A percentile compares a stretch with the other conserved stretches of the same genome.
Conservation (phyloP, 64 coral and sea anemone species). For the Stichodactyla mertensii region DNA sequence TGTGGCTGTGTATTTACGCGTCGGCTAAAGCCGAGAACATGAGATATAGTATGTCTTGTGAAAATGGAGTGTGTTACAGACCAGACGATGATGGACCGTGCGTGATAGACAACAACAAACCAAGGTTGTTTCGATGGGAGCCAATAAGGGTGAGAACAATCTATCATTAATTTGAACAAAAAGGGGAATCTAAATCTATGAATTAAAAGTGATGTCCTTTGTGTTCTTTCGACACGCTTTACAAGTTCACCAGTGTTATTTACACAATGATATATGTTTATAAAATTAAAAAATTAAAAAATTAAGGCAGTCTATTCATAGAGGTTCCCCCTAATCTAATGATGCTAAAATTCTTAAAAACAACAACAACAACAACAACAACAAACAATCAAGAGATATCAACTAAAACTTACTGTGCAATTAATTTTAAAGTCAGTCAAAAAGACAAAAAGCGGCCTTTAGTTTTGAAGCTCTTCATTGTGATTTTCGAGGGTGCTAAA, state of each 20-base stretch:
- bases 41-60: conserved; percentile 54
- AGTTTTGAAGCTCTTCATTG: too few species aligned
- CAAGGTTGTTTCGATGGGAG: conserved; percentile 71
- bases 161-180: not conserved
- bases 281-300: not conserved
- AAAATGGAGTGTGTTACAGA: conserved; percentile 79
- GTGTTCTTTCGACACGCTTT: not conserved
- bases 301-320: not conserved
- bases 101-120: conserved; percentile 35
- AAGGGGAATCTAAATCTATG: not conserved
- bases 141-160: conserved; percentile 53
- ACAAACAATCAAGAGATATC: too few species aligned
- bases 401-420: too few species aligned
- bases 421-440: too few species aligned
- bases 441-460: too few species aligned
- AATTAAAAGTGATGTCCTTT: not conserved
- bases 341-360: not conserved
- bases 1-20: not conserved
- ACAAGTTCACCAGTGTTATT: not conserved
- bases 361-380: too few species aligned
- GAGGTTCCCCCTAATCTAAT: not conserved
- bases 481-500: too few species aligned
- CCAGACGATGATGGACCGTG: conserved; percentile 70
- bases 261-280: not conserved
- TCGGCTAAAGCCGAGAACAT: not conserved